A percentile compares a stretch with the other conserved stretches of the same genome.
These are phyloP conservation scores for Chouioia cunea DNA, from an alignment of 2,888 invertebrate genomes.

Conservation along the genomic window DNA sequence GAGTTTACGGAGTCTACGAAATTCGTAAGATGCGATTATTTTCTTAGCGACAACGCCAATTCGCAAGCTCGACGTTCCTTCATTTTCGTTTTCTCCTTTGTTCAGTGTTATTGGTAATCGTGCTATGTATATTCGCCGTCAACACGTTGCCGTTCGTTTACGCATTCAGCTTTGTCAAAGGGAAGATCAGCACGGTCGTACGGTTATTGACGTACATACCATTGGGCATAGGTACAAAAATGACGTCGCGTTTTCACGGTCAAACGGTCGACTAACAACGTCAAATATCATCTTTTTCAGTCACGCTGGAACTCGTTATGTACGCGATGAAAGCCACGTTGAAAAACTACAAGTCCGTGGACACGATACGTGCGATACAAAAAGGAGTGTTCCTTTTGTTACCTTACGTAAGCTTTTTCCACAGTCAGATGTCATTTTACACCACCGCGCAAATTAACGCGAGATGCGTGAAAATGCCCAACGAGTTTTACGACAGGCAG, in stretches of 20 bases:
- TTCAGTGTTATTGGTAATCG: constrained; percentile 72
- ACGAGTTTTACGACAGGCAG: constrained; percentile 49
- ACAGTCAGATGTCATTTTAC: constrained; percentile 60
- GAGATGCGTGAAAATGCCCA: constrained; percentile 60
- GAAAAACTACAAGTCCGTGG: constrained; percentile 36
- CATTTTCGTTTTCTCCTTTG: constrained; percentile 6
- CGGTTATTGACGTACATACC: constrained; percentile 57
- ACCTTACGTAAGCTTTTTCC: constrained; percentile 63
- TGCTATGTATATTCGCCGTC: constrained; percentile 80
- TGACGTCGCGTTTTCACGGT: too few species aligned
- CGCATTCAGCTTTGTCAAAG: constrained; percentile 59
- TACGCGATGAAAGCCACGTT: constrained; percentile 48
- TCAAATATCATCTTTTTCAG: constrained; percentile 47
- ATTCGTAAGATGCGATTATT: constrained; percentile 62
- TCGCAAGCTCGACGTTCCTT: not conserved
- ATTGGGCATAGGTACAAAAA: constrained; percentile 55
- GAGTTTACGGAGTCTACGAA: constrained; percentile 63
- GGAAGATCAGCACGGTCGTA: constrained; percentile 54
- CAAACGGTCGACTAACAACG: not conserved
- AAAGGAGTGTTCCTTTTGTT: constrained; percentile 58
- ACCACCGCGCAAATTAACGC: constrained; percentile 56
- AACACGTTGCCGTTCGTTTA: constrained; percentile 69
- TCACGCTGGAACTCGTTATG: constrained; percentile 55
- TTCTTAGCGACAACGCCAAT: not conserved
- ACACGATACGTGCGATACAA: constrained; percentile 54